A percentile compares a stretch with the other conserved stretches of the same genome.
These are phyloP conservation scores for Rapana venosa DNA, from an alignment of 2,888 invertebrate genomes.

Conservation along the genomic window DNA sequence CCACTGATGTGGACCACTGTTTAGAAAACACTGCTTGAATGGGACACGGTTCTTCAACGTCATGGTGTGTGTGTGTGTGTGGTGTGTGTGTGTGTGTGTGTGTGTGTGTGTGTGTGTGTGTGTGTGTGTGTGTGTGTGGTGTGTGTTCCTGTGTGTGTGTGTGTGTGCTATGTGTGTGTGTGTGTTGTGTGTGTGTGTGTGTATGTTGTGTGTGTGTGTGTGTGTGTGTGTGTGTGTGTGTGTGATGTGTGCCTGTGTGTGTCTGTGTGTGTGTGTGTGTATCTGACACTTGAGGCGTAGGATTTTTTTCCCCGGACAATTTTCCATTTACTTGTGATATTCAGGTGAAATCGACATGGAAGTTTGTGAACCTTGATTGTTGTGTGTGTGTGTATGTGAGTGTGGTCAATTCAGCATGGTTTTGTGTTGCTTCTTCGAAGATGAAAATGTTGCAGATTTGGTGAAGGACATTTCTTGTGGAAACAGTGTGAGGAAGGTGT, in stretches of 20 bases:
- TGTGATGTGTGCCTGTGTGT: not conserved
- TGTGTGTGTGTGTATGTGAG: not conserved
- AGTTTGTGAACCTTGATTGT: not conserved
- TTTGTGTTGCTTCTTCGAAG: too few species aligned
- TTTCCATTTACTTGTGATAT: too few species aligned
- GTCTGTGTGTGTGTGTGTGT: not conserved
- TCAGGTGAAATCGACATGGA: too few species aligned
- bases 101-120: not conserved
- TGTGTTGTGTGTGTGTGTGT: not conserved
- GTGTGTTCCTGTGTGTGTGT: not conserved
- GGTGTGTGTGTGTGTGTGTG: not conserved
- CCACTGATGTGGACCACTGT: too few species aligned
- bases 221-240: not conserved
- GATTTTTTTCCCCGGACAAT: too few species aligned
- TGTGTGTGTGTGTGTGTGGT: not conserved
- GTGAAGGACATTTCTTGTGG: too few species aligned
- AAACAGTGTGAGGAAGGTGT: too few species aligned
- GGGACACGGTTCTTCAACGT: too few species aligned
- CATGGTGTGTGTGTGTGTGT: too few species aligned
- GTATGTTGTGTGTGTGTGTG: not conserved
- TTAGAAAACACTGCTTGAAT: too few species aligned
- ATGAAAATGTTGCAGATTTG: too few species aligned
- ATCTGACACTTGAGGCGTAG: too few species aligned
- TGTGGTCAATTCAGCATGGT: not conserved
- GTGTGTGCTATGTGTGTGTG: not conserved